Base-by-base conservation (phyloP, 2,888 invertebrate genomes). In the Pachliopta kotzebuea region DNA sequence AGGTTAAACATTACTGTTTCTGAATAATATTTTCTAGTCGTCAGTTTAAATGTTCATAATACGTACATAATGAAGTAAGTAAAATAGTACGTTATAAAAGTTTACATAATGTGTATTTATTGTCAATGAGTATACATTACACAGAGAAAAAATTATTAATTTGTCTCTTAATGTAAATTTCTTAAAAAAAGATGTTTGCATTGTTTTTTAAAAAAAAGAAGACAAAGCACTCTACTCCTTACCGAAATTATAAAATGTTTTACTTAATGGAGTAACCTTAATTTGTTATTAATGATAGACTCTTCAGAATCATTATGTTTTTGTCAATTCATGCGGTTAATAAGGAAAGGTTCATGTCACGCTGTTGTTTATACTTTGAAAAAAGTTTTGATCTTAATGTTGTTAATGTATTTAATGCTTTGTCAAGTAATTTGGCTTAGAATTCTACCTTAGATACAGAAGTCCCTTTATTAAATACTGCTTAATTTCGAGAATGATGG, bases 321-420 rank as follows among this genome's bases (percentile, higher is more conserved):
- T 84, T 86, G 89, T 84, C 85, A 85, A 87, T 85, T 89, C 89
- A 90, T 85, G 84, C 86, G 81, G 82, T 73, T 87, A 87, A 90
- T 88, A 85, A 61, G 60, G 55, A 85, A 84, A 78, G 77, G 80
- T 78, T 68, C 68, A 56, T 60, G 62, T 63, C 58, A 65, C 63
- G 62, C 29, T 62, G 70, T 66, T 70, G 63, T 66, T 66, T 26
- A 18, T 58, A 4, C 50, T 63, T 64, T 60, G n/a, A 26, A 60
- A 64, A 45, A 11, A n/a, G 31, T 23, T 52, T 52, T 52, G 26
- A 45, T 45, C 45, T n/a, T n/a, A 4, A n/a, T 4, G n/a, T 45
- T n/a, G 45, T 6, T 45, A 45, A 45, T 42, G 18, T 18, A 42
- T 42, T 18, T 18, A 18, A 18, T 45, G 18, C 11, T 1, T 4